These are phyloP conservation scores for Fratercula arctica DNA, from an alignment of 2,797 vertebrate species.

Conservation along the genomic window DNA sequence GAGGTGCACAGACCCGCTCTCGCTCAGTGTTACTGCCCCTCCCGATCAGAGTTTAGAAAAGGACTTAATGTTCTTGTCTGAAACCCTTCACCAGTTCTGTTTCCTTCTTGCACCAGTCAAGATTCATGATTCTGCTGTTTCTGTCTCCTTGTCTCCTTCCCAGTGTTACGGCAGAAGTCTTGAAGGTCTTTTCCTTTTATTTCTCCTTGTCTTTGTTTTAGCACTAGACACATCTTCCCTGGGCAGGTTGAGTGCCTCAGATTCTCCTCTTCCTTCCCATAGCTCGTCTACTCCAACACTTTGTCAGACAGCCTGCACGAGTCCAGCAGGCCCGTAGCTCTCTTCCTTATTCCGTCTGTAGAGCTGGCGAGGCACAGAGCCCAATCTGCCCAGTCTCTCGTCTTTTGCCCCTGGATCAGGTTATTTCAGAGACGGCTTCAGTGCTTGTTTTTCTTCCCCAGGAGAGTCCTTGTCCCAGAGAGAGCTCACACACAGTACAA, in stretches of 20 bases:
- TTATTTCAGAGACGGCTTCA: background rate
- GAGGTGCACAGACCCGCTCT: background rate
- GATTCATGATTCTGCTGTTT: background rate
- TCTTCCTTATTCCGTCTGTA: background rate
- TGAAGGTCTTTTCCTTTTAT: background rate
- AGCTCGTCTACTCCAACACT: background rate
- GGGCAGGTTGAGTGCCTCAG: background rate
- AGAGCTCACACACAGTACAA: background rate
- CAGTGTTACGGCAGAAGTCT: background rate
- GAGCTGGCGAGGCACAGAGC: background rate
- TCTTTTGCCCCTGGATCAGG: background rate
- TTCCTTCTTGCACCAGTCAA: background rate
- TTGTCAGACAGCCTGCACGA: background rate
- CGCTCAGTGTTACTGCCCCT: background rate
- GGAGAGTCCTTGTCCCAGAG: background rate
- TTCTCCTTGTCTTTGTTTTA: background rate
- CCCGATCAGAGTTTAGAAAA: background rate
- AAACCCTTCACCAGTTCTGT: background rate
- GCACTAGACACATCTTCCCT: background rate
- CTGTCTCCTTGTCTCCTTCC: background rate
- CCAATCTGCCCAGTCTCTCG: background rate
- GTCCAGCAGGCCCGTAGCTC: background rate
- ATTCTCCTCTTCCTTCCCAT: background rate
- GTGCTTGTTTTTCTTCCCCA: background rate
- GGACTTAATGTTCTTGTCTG: background rate